Base-by-base conservation (phyloP, 1,140 invertebrate genomes). In the Brachionus koreanus region DNA sequence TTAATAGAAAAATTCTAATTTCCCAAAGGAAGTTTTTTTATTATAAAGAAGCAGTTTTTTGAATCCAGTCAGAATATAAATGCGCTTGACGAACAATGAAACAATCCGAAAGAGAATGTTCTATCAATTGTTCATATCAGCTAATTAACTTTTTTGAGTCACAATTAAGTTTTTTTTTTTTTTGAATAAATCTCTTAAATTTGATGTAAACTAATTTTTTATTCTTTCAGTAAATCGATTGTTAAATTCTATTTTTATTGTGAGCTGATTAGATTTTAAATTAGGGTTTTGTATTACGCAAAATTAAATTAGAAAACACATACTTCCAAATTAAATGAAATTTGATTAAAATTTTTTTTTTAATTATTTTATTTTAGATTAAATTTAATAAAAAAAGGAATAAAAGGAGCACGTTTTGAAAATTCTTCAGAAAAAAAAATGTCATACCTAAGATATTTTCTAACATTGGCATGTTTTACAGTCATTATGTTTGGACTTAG, bases 21-120 rank as follows among this genome's bases (percentile, higher is more conserved):
- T 65, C 63, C 63, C 63, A 37, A 65, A 65, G 63, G 63, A 65
- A 65, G 63, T 33, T 65, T n/a, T n/a, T 52, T 16, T 29, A 65
- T 65, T 10, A 65, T 65, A 65, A 29, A 23, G 33, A 65, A 65
- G 33, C 61, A 65, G 23, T 52, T 49, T 57, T 57, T 57, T 57
- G 49, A 57, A 57, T 57, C 49, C 49, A 57, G 49, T 25, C 49
- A 57, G 49, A 57, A 57, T 57, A 57, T 57, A 57, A 57, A 57
- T 57, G n/a, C 19, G 49, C 49, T 19, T 19, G 19, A 57, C 16
- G 49, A 57, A 25, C n/a, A 57, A 57, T 57, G 5, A 57, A 57
- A 57, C 49, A 57, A 57, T 57, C 49, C 9, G 16, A 57, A 57
- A 23, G 19, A 57, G 29, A 57, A 57, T 19, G 49, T 19, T 57